These are phyloP conservation scores for Eupithecia inturbata DNA, from an alignment of 2,888 invertebrate species.

Conservation along the genomic window DNA sequence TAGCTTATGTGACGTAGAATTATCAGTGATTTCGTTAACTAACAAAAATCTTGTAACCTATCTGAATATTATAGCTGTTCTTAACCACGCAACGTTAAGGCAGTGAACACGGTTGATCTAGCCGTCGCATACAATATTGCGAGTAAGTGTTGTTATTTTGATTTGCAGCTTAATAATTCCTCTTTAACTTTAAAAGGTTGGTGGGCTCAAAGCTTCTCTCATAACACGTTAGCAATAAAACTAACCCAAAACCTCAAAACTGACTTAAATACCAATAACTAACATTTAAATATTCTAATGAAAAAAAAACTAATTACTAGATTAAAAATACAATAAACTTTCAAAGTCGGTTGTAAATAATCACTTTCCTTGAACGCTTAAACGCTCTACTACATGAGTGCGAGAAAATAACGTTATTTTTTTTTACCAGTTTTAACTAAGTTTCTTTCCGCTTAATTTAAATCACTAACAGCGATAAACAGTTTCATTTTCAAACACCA, in stretches of 20 bases:
- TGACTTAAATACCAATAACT: not conserved
- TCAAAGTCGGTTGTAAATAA: slow-evolving; percentile 51
- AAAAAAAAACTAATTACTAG: not conserved
- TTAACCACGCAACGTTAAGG: not conserved
- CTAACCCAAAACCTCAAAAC: not conserved
- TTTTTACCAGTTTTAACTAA: not conserved
- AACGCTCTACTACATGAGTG: not conserved
- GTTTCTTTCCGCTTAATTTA: not conserved
- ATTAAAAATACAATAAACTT: not conserved
- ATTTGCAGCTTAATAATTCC: not conserved
- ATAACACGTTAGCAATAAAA: slow-evolving; percentile 6
- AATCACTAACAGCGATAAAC: slow-evolving; percentile 37
- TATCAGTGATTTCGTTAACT: slow-evolving; percentile 17
- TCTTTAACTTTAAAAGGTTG: not conserved
- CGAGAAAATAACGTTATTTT: not conserved
- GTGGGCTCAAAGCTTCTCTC: not conserved
- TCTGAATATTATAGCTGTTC: not conserved
- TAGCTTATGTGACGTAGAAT: slow-evolving; percentile 28
- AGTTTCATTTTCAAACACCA: slow-evolving; percentile 77
- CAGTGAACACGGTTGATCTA: not conserved
- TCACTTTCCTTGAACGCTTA: slow-evolving; percentile 66
- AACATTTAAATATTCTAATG: not conserved
- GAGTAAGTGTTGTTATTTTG: slow-evolving; percentile 1
- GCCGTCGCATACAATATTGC: not conserved
- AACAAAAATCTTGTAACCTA: not conserved